A percentile compares a stretch with the other conserved stretches of the same genome.
Conservation (phyloP, 2,888 invertebrate genomes). For the Luperina testacea region DNA sequence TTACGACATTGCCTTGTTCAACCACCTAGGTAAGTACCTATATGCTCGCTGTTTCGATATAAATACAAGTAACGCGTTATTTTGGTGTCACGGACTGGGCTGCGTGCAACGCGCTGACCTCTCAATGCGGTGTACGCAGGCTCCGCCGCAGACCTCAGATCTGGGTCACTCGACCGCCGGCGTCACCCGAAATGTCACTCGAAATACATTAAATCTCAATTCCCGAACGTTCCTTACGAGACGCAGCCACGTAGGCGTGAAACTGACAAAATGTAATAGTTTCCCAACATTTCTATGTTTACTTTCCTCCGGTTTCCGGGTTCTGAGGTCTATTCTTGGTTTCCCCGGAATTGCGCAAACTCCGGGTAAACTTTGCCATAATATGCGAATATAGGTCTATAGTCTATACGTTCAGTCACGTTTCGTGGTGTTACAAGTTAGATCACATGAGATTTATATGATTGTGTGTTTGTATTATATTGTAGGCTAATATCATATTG, state of each 20-base stretch:
- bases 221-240: conserved; percentile 33
- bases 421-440: conserved; percentile 41
- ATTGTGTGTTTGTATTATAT: conserved; percentile 34
- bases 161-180: conserved; percentile 80
- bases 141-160: conserved; percentile 78
- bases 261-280: conserved; percentile 38
- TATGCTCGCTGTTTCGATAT: conserved; percentile 65
- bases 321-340: conserved; percentile 55
- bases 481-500: conserved; percentile 55
- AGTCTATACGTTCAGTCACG: conserved; percentile 33
- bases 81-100: conserved; percentile 74
- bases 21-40: conserved; percentile 41
- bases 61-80: conserved; percentile 66
- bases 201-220: conserved; percentile 56
- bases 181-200: conserved; percentile 75
- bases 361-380: conserved; percentile 32
- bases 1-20: conserved; percentile 63
- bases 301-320: conserved; percentile 47
- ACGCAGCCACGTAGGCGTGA: conserved; percentile 23
- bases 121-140: conserved; percentile 78
- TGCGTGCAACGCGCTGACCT: conserved; percentile 76
- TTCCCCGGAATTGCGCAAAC: conserved; percentile 55
- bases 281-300: conserved; percentile 45
- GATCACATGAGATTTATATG: conserved; percentile 43
- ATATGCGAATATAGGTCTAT: conserved; percentile 47